phyloP scores from a whole-genome alignment of 2,888 invertebrate species.

The Tetragnatha montana region DNA sequence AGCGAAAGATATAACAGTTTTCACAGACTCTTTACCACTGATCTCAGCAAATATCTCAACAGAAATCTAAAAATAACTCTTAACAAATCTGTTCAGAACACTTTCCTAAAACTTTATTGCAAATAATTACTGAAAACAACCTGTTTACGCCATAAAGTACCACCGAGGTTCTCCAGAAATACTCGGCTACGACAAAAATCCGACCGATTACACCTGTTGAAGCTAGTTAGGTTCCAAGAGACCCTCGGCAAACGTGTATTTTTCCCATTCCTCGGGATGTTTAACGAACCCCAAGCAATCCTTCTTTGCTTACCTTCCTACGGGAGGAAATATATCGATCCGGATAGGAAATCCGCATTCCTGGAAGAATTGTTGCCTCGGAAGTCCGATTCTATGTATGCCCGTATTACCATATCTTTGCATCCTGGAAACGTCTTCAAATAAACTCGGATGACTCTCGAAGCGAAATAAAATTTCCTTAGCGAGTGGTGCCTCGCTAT shows the following conservation, averaged over 20 bases:
- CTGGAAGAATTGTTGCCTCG: constrained; percentile 1
- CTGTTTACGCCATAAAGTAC: too few species aligned
- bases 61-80: too few species aligned
- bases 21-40: too few species aligned
- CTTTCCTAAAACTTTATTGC: too few species aligned
- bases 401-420: neutral
- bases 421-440: neutral
- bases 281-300: neutral
- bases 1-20: too few species aligned
- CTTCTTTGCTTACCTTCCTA: neutral
- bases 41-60: too few species aligned
- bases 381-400: neutral
- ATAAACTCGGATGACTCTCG: neutral
- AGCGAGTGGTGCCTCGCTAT: neutral
- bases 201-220: neutral
- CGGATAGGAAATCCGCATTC: neutral
- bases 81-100: too few species aligned
- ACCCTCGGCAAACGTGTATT: neutral
- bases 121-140: too few species aligned
- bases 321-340: neutral
- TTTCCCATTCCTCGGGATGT: neutral
- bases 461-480: neutral
- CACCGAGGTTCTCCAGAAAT: neutral
- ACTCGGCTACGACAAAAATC: neutral
- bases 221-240: neutral